phyloP scores from a whole-genome alignment of 2,113 vertebrate genomes.

The Ptychochromis oligacanthus region DNA sequence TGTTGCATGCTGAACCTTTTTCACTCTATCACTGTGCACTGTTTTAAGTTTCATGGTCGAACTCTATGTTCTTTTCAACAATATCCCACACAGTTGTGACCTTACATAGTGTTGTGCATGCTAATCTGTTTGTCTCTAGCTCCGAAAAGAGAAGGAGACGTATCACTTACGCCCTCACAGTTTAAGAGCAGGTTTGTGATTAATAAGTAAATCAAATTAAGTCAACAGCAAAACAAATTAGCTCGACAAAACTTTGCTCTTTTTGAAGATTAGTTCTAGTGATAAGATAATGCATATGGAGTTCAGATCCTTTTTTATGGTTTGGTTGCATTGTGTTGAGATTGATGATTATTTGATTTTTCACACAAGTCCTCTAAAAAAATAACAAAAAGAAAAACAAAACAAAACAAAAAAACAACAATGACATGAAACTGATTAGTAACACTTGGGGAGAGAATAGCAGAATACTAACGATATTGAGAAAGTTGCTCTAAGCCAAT shows the following conservation, averaged over 20 bases:
- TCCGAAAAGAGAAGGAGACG: background rate
- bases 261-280: background rate
- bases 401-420: conserved; percentile 31
- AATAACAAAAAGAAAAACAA: background rate
- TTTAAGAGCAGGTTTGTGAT: conserved; percentile 9
- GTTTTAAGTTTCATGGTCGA: conserved; percentile 22
- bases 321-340: background rate
- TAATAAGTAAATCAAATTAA: background rate
- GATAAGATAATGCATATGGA: background rate
- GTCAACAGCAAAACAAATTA: background rate
- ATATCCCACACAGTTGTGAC: background rate
- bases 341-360: conserved; percentile 26
- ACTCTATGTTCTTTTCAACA: conserved; percentile 4
- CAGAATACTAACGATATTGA: conserved; percentile 44
- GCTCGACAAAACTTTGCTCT: background rate
- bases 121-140: background rate
- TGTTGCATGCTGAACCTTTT: background rate
- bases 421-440: conserved; percentile 65
- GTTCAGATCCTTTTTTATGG: background rate
- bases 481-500: conserved; percentile 63
- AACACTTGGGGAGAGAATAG: conserved; percentile 48
- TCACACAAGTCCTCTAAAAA: conserved; percentile 25
- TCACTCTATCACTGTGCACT: background rate
- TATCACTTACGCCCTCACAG: background rate
- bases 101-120: background rate